Percentiles rank a stretch among this genome's conserved stretches.
Conservation (phyloP, 2,888 invertebrate species). For the Pammene fasciana region DNA sequence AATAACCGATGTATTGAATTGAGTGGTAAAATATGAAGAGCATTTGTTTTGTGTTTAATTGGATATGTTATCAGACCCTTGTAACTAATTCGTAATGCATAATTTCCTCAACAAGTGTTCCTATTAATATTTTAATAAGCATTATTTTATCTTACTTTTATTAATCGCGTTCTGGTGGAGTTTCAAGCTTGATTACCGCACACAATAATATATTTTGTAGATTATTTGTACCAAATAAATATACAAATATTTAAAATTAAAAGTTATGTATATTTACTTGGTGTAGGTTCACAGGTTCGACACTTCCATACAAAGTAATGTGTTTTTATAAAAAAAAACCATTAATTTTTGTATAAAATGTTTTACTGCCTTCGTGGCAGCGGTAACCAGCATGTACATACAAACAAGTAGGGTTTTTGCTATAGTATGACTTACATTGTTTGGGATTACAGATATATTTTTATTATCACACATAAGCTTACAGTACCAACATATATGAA, state of each 20-base stretch:
- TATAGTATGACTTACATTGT: too few relatives aligned
- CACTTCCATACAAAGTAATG: too few relatives aligned
- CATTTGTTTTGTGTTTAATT: conserved; percentile 33
- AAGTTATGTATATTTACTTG: background rate
- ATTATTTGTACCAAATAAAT: too few relatives aligned
- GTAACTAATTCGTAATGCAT: conserved; percentile 7
- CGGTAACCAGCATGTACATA: too few relatives aligned
- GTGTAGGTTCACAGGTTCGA: too few relatives aligned
- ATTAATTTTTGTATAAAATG: too few relatives aligned
- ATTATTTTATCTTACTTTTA: conserved; percentile 10
- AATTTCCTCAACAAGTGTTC: conserved; percentile 34
- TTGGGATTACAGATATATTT: too few relatives aligned
- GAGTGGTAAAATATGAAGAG: conserved; percentile 22
- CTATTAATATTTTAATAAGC: conserved; percentile 28
- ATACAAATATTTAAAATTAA: background rate
- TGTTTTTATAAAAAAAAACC: too few relatives aligned
- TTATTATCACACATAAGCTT: too few relatives aligned
- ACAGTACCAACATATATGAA: too few relatives aligned
- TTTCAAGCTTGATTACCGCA: background rate
- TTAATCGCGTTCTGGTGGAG: conserved; percentile 1
- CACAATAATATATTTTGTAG: background rate
- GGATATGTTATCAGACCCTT: conserved; percentile 27
- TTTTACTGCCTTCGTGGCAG: too few relatives aligned
- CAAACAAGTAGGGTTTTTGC: too few relatives aligned
- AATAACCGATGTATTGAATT: background rate